Evolutionary conservation across 2,113 vertebrate species (phyloP).

Genomic region (Nasalis larvatus): DNA sequence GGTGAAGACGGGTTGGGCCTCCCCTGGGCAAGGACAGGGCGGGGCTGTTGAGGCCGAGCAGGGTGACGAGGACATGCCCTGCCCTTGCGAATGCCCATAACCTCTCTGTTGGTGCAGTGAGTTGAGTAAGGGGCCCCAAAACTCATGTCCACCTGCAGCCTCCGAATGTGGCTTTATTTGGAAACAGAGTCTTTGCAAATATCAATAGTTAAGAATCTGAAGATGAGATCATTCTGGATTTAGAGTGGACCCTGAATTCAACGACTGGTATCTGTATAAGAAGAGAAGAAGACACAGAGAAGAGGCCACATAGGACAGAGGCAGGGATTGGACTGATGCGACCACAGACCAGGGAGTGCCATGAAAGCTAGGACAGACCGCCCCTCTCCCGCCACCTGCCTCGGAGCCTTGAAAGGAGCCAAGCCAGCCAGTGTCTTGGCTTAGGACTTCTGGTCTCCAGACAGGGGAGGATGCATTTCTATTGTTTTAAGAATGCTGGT

Average conservation of each 20-base stretch:
- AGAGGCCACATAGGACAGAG: rapidly evolving
- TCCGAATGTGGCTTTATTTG: not conserved
- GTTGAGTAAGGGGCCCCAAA: not conserved
- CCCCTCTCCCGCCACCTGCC: too few relatives aligned
- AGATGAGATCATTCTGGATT: not conserved
- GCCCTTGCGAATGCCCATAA: rapidly evolving
- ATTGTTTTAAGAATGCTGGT: not conserved
- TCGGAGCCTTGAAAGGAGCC: rapidly evolving
- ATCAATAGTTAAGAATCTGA: not conserved
- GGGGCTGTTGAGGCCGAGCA: not conserved
- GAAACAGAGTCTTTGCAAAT: not conserved
- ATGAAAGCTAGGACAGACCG: not conserved
- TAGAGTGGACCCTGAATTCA: rapidly evolving
- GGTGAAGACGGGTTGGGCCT: not conserved
- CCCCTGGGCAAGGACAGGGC: not conserved
- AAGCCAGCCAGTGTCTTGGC: not conserved
- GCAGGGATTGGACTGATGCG: rapidly evolving
- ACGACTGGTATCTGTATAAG: rapidly evolving
- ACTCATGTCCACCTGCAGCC: rapidly evolving
- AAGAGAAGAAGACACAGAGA: too few relatives aligned
- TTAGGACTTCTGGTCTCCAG: rapidly evolving
- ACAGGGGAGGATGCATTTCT: rapidly evolving
- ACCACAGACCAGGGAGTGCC: not conserved
- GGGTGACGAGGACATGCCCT: not conserved
- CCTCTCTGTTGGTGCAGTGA: rapidly evolving